Percentiles rank a stretch among this genome's conserved stretches.
These are phyloP conservation scores for Mastomys natalensis DNA, from an alignment of 2,113 vertebrate species.

Conservation along the genomic window DNA sequence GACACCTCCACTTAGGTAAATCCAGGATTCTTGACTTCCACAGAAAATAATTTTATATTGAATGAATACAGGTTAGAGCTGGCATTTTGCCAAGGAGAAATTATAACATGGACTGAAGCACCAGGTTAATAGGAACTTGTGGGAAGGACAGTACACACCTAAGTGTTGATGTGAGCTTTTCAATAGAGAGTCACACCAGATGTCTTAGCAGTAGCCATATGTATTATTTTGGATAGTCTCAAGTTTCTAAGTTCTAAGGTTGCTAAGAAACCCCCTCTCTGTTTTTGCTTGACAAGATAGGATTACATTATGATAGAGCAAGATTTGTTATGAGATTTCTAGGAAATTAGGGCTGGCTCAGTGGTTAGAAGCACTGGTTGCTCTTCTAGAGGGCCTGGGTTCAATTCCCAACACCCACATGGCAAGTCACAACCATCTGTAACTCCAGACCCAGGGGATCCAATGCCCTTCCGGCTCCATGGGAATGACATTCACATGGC, in stretches of 20 bases:
- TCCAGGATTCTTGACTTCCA: background rate
- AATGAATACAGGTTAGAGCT: background rate
- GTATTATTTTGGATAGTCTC: background rate
- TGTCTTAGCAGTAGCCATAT: background rate
- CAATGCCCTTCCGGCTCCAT: background rate
- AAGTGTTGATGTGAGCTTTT: background rate
- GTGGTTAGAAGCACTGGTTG: background rate
- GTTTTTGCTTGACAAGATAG: background rate
- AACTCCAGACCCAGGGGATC: background rate
- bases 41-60: background rate
- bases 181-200: background rate
- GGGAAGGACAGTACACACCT: background rate
- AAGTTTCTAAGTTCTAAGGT: background rate
- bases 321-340: background rate
- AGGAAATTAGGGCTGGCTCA: background rate
- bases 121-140: background rate
- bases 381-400: background rate
- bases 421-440: background rate
- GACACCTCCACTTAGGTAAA: background rate
- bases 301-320: background rate
- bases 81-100: background rate
- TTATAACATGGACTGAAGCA: background rate
- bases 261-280: background rate
- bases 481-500: background rate
- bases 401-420: background rate